Evolutionary conservation across 2,113 vertebrate genomes (phyloP).

Genomic region (Chaenocephalus aceratus): DNA sequence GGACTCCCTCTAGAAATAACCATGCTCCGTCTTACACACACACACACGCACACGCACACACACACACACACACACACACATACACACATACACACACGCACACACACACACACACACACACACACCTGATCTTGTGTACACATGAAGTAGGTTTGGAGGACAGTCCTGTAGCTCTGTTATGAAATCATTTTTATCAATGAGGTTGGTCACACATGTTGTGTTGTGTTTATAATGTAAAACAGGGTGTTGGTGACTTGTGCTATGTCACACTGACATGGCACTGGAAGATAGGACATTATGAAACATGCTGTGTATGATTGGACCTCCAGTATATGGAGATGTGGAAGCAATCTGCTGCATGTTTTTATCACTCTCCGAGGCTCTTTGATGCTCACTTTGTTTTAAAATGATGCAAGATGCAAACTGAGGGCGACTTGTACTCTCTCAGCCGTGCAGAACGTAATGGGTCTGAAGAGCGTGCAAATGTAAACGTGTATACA

Average conservation of each 20-base stretch:
- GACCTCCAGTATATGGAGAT: neutral
- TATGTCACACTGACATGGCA: constrained; percentile 9
- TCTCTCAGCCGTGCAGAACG: constrained; percentile 3
- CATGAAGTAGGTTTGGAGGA: constrained; percentile 28
- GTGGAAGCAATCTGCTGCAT: neutral
- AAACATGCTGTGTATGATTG: constrained; percentile 10
- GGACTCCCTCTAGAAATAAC: constrained; percentile 40
- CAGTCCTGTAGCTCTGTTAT: constrained; percentile 7
- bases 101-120: neutral
- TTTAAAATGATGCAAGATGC: constrained; percentile 15
- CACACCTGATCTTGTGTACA: constrained; percentile 25
- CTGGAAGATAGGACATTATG: constrained; percentile 7
- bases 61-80: constrained; percentile 3
- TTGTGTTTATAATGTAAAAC: neutral
- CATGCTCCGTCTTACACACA: neutral
- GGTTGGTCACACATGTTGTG: constrained; percentile 3
- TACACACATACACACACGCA: constrained; percentile 8
- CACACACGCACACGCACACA: constrained; percentile 4
- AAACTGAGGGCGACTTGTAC: neutral
- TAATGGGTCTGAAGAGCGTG: constrained; percentile 12
- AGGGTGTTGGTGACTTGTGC: neutral
- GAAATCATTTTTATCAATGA: constrained; percentile 42
- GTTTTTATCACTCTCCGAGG: constrained; percentile 1
- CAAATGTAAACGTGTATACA: constrained; percentile 4
- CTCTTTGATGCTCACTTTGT: constrained; percentile 11